A percentile compares a stretch with the other conserved stretches of the same genome.
phyloP scores from a whole-genome alignment of 2,113 vertebrate species.

The Anoura caudifer region DNA sequence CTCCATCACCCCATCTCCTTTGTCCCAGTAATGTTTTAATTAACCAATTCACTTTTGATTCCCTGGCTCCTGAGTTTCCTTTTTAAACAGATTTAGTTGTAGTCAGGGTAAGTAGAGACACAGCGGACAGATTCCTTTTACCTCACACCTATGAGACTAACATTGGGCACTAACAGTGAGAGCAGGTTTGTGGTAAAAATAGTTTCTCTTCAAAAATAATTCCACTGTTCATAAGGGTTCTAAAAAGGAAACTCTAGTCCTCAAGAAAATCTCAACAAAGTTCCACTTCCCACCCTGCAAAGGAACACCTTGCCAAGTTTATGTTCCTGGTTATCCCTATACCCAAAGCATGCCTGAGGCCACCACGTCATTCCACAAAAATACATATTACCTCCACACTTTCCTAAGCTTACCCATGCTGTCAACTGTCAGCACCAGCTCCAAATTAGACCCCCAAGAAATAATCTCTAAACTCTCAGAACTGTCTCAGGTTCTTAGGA shows the following conservation, averaged over 20 bases:
- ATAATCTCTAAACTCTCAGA: background rate
- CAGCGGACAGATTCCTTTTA: background rate
- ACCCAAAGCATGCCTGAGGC: background rate
- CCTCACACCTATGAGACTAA: background rate
- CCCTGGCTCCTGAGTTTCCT: background rate
- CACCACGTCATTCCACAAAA: background rate
- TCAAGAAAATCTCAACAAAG: background rate
- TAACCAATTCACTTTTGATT: background rate
- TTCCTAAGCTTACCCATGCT: background rate
- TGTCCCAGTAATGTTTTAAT: background rate
- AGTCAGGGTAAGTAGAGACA: background rate
- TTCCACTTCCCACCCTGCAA: background rate
- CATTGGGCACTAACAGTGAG: background rate
- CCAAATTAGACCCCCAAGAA: conserved; percentile 9
- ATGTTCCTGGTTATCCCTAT: background rate
- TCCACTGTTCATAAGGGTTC: background rate
- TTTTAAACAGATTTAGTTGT: background rate
- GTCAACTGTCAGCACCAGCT: background rate
- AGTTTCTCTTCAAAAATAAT: background rate
- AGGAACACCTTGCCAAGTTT: background rate
- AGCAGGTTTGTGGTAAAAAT: background rate
- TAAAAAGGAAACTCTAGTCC: background rate
- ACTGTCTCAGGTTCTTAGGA: background rate
- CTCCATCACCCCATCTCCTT: background rate
- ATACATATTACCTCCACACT: background rate